Conservation (phyloP, 2,888 invertebrate species). For the Patella ulyssiponensis region DNA sequence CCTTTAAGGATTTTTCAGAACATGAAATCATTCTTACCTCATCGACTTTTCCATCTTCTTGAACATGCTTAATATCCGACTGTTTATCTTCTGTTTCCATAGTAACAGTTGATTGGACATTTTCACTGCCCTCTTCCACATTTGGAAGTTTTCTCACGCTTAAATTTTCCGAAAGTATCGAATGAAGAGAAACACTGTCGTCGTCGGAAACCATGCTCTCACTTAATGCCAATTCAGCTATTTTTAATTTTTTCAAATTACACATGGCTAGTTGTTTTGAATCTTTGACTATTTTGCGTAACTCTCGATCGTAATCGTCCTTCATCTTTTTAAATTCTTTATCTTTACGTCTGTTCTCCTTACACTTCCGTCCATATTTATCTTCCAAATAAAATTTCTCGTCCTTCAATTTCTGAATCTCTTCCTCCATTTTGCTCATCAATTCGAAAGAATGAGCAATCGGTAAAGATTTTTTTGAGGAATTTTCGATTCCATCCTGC, state of each 20-base stretch:
- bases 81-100: no score
- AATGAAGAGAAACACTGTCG: constrained; percentile 37
- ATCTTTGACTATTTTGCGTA: constrained; percentile 57
- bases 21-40: no score
- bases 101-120: no score
- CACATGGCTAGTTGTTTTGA: constrained; percentile 59
- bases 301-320: constrained; percentile 56
- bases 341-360: constrained; percentile 50
- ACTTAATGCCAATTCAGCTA: constrained; percentile 58
- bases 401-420: constrained; percentile 49
- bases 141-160: neutral
- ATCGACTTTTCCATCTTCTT: no score
- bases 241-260: constrained; percentile 59
- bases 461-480: constrained; percentile 13
- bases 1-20: no score
- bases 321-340: constrained; percentile 54
- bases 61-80: no score
- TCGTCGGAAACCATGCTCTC: constrained; percentile 55
- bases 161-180: neutral
- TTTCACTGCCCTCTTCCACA: neutral
- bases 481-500: constrained; percentile 5
- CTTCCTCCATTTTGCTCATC: constrained; percentile 43
- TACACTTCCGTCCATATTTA: constrained; percentile 41
- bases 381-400: constrained; percentile 45
- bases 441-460: neutral